Evolutionary conservation across 2,888 invertebrate species (phyloP), one percentile per base, ranked within the genome.

Genomic region (Pantelozetes paolii): DNA sequence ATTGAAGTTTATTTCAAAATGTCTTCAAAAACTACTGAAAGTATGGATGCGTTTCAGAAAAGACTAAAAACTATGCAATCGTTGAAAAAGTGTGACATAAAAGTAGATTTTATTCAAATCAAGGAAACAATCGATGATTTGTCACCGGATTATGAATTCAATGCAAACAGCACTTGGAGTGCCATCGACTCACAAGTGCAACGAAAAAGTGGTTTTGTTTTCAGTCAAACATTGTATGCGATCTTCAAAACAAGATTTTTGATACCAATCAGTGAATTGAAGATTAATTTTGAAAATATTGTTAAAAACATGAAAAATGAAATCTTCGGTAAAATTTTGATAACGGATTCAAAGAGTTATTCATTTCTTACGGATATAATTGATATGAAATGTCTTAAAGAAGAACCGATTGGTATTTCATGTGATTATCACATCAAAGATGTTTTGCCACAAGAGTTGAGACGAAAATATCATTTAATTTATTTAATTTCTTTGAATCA

Each of bases 191-290:
- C 3, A 20, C 11, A 54, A 5, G 8, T 9, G 11, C 1, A 23
- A 11, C 20, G 2, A 2, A 54, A 9, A 54, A 54, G 23, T 23
- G 5, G 54, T 50, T 50, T n/a, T 20, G n/a, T 20, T 57, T 57
- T 23, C 30, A 40, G 23, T 67, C 36, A 40, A 30, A 59, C 18
- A 59, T 59, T 32, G 32, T 59, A 32, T 32, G 26, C n/a, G 32
- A 59, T 59, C 15, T 59, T 59, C 59, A 67, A 42, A 67, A 23
- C 28, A 20, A 9, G 67, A 67, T 40, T 67, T 11, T 67, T 67
- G 9, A 40, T 40, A 42, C 67, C 67, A 40, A 67, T 67, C 42
- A 67, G 20, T 42, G 23, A 67, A 42, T 3, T 67, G 8, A 23
- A 67, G 15, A 40, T 67, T 2, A 11, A 67, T 23, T 67, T 36